Evolutionary conservation across 2,113 vertebrate genomes (phyloP).

Genomic region (Peromyscus maniculatus): DNA sequence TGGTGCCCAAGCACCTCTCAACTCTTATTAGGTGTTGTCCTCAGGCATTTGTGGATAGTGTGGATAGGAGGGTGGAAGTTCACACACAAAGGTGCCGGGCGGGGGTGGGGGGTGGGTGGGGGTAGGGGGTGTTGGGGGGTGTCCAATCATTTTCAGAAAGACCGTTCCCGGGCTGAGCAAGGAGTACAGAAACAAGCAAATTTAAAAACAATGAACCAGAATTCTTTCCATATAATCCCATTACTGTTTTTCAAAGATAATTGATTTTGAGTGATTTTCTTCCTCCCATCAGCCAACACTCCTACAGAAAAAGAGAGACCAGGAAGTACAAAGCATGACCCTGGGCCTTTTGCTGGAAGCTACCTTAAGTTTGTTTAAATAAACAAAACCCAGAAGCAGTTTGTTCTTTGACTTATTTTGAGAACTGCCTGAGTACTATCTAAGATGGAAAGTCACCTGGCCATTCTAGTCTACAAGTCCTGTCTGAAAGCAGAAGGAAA

Average conservation of each 20-base stretch:
- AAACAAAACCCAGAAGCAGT: conserved; percentile 23
- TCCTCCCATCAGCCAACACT: background rate
- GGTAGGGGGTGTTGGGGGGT: background rate
- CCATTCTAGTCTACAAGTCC: conserved; percentile 1
- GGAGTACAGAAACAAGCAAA: background rate
- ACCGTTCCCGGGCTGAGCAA: background rate
- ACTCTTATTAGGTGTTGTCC: background rate
- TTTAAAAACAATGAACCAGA: background rate
- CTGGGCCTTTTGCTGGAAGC: background rate
- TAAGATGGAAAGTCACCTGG: conserved; percentile 2
- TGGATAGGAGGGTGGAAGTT: background rate
- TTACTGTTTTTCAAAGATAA: background rate
- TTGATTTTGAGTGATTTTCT: background rate
- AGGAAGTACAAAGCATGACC: background rate
- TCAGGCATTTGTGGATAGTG: background rate
- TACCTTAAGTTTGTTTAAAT: background rate
- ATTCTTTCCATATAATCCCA: background rate
- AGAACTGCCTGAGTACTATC: background rate
- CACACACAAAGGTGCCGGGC: background rate
- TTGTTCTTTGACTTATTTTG: background rate
- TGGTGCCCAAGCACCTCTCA: background rate
- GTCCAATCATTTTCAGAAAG: background rate
- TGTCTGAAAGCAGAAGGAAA: background rate
- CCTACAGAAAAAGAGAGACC: conserved; percentile 4
- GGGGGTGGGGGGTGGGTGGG: background rate